These are phyloP conservation scores for Etheostoma nigrum DNA, from an alignment of 2,797 vertebrate species.

Conservation along the genomic window DNA sequence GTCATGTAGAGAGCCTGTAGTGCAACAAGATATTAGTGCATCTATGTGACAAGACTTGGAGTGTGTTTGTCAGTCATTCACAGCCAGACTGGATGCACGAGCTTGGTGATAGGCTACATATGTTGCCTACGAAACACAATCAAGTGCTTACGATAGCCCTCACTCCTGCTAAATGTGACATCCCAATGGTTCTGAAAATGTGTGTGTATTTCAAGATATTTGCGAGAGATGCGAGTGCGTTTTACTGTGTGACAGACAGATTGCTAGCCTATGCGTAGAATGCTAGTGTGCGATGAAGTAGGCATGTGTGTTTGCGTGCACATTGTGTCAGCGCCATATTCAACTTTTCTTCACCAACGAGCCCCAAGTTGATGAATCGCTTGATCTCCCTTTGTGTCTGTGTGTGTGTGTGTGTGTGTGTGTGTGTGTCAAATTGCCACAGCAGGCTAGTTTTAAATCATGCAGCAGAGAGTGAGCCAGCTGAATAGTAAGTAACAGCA, in stretches of 20 bases:
- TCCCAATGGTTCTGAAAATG: conserved; percentile 43
- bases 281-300: conserved; percentile 19
- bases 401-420: conserved; percentile 15
- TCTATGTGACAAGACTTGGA: no score
- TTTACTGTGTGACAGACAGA: conserved; percentile 65
- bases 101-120: conserved; percentile 66
- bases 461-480: conserved; percentile 24
- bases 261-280: conserved; percentile 55
- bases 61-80: conserved; percentile 13
- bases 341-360: conserved; percentile 54
- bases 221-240: conserved; percentile 44
- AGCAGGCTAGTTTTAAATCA: conserved; percentile 54
- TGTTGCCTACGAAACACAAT: conserved; percentile 67
- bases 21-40: no score
- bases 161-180: conserved; percentile 65
- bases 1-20: background rate
- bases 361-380: conserved; percentile 43
- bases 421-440: conserved; percentile 46
- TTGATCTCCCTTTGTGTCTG: conserved; percentile 45
- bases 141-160: conserved; percentile 60
- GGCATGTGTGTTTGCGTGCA: conserved; percentile 32
- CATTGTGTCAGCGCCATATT: conserved; percentile 54
- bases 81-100: conserved; percentile 27
- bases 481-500: conserved; percentile 58
- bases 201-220: conserved; percentile 56